Conservation (phyloP, 1,140 invertebrate genomes). For the Aphelenchoides fujianensis region DNA sequence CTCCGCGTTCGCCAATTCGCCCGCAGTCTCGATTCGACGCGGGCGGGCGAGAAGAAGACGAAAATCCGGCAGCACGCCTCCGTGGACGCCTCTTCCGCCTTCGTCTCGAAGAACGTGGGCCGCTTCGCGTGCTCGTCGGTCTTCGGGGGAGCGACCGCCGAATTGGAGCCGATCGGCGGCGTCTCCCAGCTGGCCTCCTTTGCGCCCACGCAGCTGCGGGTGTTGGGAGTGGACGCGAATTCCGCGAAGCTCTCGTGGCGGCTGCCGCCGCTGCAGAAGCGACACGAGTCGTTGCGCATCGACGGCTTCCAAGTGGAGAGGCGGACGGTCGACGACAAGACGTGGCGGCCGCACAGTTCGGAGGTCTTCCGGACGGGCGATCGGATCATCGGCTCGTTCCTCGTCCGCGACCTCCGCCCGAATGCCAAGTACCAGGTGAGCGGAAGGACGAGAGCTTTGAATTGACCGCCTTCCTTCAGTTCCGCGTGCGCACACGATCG, state of each 20-base stretch:
- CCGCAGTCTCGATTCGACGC: slow-evolving; percentile 12
- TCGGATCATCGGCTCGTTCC: slow-evolving; percentile 29
- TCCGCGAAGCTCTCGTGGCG: slow-evolving; percentile 28
- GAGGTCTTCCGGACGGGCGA: slow-evolving; percentile 24
- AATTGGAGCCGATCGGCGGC: slow-evolving; percentile 27
- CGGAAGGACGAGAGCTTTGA: slow-evolving; percentile 3
- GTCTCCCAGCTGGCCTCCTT: neutral
- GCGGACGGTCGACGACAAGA: slow-evolving; percentile 36
- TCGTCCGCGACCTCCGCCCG: slow-evolving; percentile 29
- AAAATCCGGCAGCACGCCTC: slow-evolving; percentile 7
- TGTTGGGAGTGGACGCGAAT: slow-evolving; percentile 24
- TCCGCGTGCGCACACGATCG: slow-evolving; percentile 35
- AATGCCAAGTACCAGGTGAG: slow-evolving; percentile 44
- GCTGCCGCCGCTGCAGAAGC: slow-evolving; percentile 19
- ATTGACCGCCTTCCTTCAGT: slow-evolving; percentile 37
- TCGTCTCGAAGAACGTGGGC: slow-evolving; percentile 34
- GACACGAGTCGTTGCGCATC: slow-evolving; percentile 4
- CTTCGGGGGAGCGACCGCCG: slow-evolving; percentile 42
- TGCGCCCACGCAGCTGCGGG: slow-evolving; percentile 27
- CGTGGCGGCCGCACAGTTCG: slow-evolving; percentile 23
- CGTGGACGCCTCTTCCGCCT: slow-evolving; percentile 13
- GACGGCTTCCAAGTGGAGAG: slow-evolving; percentile 37
- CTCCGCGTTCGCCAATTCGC: neutral
- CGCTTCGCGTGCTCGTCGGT: slow-evolving; percentile 45
- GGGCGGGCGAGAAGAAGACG: slow-evolving; percentile 9